These are phyloP conservation scores for Diplodus sargus DNA, from an alignment of 2,797 vertebrate genomes.

Conservation along the genomic window DNA sequence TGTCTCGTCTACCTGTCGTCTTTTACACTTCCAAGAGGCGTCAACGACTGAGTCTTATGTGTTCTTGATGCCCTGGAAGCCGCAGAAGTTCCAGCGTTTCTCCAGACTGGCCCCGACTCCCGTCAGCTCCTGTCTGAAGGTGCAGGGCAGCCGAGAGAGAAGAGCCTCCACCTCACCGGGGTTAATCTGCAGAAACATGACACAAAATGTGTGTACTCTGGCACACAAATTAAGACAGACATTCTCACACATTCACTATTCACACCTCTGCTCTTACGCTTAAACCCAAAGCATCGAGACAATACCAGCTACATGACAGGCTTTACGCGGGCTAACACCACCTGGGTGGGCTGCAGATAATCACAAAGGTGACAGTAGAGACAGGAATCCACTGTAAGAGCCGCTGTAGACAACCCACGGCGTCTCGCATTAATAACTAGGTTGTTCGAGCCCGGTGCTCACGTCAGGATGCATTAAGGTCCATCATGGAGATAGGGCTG, in stretches of 20 bases:
- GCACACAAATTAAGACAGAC: conserved; percentile 13
- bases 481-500: conserved; percentile 52
- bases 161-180: conserved; percentile 89
- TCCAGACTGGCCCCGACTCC: conserved; percentile 88
- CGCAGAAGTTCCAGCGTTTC: conserved; percentile 90
- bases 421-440: conserved; percentile 50
- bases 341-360: conserved; percentile 24
- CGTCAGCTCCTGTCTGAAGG: conserved; percentile 90
- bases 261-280: conserved; percentile 40
- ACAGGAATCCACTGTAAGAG: conserved; percentile 43
- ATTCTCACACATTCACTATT: conserved; percentile 37
- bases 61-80: conserved; percentile 86
- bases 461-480: conserved; percentile 65
- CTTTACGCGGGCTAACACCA: conserved; percentile 19
- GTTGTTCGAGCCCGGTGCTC: conserved; percentile 38
- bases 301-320: conserved; percentile 33
- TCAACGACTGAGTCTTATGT: conserved; percentile 74
- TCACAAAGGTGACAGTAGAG: conserved; percentile 41
- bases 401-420: conserved; percentile 35
- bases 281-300: conserved; percentile 25
- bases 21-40: conserved; percentile 72
- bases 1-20: conserved; percentile 56
- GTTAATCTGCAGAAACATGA: conserved; percentile 86
- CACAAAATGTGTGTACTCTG: background rate
- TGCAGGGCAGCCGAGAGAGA: conserved; percentile 88